Evolutionary conservation across 2,888 invertebrate species (phyloP).

Genomic region (Helobdella robusta): DNA sequence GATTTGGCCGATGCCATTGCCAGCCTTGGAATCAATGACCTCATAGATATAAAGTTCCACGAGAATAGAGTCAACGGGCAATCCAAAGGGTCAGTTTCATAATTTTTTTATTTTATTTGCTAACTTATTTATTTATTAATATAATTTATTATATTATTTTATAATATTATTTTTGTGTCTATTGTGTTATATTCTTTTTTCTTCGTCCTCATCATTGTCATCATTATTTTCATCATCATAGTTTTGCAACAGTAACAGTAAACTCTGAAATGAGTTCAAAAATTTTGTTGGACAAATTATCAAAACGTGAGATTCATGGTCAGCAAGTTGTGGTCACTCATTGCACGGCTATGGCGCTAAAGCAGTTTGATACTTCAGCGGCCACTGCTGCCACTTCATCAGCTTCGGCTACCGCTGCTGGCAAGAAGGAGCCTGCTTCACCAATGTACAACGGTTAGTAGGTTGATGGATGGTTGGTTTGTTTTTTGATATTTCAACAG

Average conservation of each 20-base stretch:
- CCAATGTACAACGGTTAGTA: background rate
- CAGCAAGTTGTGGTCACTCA: constrained; percentile 81
- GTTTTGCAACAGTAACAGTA: constrained; percentile 84
- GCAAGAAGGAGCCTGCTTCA: background rate
- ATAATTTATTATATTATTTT: too few species aligned
- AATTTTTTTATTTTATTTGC: background rate
- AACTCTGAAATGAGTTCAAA: constrained; percentile 84
- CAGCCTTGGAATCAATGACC: constrained; percentile 73
- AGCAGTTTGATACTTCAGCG: constrained; percentile 23
- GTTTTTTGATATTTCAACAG: background rate
- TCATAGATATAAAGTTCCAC: constrained; percentile 96
- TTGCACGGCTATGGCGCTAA: constrained; percentile 16
- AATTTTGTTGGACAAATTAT: constrained; percentile 78
- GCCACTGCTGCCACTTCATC: too few species aligned
- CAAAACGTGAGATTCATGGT: constrained; percentile 90
- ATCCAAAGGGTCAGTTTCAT: constrained; percentile 68
- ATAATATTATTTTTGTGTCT: too few species aligned
- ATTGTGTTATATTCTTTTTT: too few species aligned
- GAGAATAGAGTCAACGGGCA: constrained; percentile 97
- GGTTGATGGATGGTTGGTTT: background rate
- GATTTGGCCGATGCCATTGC: constrained; percentile 83
- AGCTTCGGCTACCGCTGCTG: too few species aligned
- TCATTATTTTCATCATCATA: too few species aligned
- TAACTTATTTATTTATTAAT: too few species aligned
- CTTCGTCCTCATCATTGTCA: too few species aligned